Base-by-base conservation (phyloP, 2,797 vertebrate species). In the Falco concolor region DNA sequence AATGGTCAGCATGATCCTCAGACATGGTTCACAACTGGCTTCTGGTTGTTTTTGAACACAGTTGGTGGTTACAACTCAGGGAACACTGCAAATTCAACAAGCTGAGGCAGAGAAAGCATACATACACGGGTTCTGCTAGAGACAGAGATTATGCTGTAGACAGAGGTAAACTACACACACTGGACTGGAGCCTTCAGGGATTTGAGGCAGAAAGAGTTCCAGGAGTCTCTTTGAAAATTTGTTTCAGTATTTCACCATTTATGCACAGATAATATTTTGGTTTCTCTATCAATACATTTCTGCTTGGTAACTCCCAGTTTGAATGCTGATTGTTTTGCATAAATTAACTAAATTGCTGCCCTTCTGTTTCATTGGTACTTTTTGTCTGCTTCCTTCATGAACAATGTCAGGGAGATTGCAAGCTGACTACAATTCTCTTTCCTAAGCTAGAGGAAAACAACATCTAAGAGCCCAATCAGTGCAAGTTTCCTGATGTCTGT, bases 371-470 rank as follows among this genome's bases (percentile, higher is more conserved):
- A 85, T 80, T 72, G 94, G 84, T 92, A 85, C 78, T 95, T 95
- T 96, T 95, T 96, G 94, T 96, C 89, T 95, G 93, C 92, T 95
- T 95, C 92, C 88, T 84, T 79, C 88, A 59, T 15, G 69, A 96
- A 96, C 96, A 97, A 96, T 96, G 93, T 85, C 21, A 11, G 90
- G 94, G 84, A 97, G 94, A 97, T 97, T 97, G 96, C 94, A 95
- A 89, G 95, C 94, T 97, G 93, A 97, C 94, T 96, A 96, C 94
- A 95, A 93, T 95, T 96, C 96, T 90, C 75, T 90, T 93, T 80
- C 91, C 81, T 65, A 89, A 95, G 89, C 74, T 70, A 90, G 50
- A 96, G 86, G 42, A 94, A 96, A 96, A 92, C 76, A 90, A 82
- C 91, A 72, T 73, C 20, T 53, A 87, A 95, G 88, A 92, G 86